Evolutionary conservation across 2,888 invertebrate genomes (phyloP).

Genomic region (Tanypteryx hageni): DNA sequence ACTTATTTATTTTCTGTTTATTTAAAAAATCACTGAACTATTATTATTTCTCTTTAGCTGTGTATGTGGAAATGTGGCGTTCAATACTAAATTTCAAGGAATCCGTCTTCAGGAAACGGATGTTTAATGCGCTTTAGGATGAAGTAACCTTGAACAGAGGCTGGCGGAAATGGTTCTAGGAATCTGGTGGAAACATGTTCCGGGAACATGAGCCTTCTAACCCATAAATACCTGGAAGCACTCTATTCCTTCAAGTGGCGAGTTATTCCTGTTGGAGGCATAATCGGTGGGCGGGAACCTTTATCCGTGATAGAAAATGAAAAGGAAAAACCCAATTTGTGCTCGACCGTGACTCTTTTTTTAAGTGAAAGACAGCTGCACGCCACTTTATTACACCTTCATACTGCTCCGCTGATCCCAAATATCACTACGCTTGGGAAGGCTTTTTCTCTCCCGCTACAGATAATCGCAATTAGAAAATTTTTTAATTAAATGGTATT

Average conservation of each 20-base stretch:
- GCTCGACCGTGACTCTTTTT: background rate
- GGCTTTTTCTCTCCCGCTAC: background rate
- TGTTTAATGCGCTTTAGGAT: background rate
- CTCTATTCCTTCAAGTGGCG: background rate
- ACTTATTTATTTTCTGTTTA: no score
- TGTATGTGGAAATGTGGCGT: background rate
- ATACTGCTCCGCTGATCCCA: background rate
- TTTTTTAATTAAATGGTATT: background rate
- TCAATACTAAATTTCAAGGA: background rate
- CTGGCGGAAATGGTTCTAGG: background rate
- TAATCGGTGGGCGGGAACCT: background rate
- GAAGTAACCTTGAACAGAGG: background rate
- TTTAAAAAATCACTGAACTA: no score
- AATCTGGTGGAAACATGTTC: background rate
- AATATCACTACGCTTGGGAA: background rate
- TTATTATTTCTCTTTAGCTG: no score
- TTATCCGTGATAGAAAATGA: background rate
- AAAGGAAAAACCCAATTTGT: constrained; percentile 22
- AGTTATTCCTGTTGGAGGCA: background rate
- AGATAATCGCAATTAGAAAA: background rate
- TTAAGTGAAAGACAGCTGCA: constrained; percentile 19
- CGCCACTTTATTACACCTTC: background rate
- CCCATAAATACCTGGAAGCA: background rate
- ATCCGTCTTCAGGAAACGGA: background rate
- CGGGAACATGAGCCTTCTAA: background rate